These are phyloP conservation scores for Sylvia atricapilla DNA, from an alignment of 2,113 vertebrate genomes.

Conservation along the genomic window DNA sequence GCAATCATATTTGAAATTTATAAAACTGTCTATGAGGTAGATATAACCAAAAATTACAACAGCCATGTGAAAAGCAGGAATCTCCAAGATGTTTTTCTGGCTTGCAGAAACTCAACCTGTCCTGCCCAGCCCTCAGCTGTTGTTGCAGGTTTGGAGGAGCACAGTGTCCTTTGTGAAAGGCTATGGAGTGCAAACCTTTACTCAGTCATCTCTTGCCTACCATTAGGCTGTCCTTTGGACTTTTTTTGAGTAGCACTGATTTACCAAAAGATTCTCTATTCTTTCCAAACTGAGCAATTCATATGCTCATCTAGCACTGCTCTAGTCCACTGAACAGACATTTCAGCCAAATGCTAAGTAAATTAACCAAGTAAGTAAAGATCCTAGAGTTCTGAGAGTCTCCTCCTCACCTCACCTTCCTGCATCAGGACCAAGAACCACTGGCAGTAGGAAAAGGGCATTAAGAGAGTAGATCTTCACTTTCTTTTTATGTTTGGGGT, in stretches of 20 bases:
- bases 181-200: accelerated
- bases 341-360: background rate
- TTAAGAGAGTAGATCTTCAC: background rate
- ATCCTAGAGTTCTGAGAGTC: background rate
- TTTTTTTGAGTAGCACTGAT: background rate
- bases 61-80: background rate
- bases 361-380: background rate
- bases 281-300: background rate
- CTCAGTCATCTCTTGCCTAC: background rate
- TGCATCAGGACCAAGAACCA: background rate
- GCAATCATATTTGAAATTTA: background rate
- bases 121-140: background rate
- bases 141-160: background rate
- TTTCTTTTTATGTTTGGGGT: background rate
- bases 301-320: background rate
- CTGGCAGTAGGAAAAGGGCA: background rate
- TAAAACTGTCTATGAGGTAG: background rate
- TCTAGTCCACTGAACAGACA: background rate
- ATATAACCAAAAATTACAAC: background rate
- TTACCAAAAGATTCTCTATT: background rate
- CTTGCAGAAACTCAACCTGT: background rate
- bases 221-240: background rate
- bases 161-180: background rate
- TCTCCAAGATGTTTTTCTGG: background rate
- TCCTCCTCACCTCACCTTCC: background rate